Evolutionary conservation across 1,140 invertebrate species (phyloP).

Genomic region (Hycleus cichorii): DNA sequence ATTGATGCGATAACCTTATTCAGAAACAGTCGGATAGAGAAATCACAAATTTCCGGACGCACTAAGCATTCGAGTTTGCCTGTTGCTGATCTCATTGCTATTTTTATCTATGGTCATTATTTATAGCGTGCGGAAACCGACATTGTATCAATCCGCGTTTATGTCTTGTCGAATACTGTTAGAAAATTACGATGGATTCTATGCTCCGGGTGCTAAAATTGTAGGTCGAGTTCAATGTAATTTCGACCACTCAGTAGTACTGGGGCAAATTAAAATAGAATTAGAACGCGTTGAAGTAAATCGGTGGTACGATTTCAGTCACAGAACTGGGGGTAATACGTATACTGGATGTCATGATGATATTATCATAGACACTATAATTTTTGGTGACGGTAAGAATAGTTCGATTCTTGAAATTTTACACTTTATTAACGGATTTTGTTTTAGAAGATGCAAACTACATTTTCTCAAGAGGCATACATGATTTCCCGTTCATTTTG

Average conservation of each 20-base stretch:
- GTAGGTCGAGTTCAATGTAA: background rate
- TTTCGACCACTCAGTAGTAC: background rate
- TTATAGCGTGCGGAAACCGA: no score
- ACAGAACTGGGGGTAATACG: background rate
- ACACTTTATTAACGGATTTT: no score
- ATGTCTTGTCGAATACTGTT: background rate
- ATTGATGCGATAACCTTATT: no score
- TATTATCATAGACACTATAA: background rate
- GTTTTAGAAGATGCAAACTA: constrained; percentile 3
- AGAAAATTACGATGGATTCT: background rate
- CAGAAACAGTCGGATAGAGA: no score
- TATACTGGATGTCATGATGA: background rate
- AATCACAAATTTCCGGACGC: no score
- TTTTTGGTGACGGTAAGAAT: background rate
- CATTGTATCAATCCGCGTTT: no score
- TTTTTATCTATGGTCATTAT: no score
- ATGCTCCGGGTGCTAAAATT: background rate
- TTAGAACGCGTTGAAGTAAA: background rate
- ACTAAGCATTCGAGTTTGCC: no score
- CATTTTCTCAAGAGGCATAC: constrained; percentile 18
- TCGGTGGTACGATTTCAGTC: background rate
- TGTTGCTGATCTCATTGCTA: no score
- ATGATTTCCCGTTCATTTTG: constrained; percentile 24
- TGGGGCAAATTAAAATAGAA: background rate
- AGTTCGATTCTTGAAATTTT: no score